phyloP scores from a whole-genome alignment of 2,888 invertebrate genomes.

The Rhorus exstirpatorius region DNA sequence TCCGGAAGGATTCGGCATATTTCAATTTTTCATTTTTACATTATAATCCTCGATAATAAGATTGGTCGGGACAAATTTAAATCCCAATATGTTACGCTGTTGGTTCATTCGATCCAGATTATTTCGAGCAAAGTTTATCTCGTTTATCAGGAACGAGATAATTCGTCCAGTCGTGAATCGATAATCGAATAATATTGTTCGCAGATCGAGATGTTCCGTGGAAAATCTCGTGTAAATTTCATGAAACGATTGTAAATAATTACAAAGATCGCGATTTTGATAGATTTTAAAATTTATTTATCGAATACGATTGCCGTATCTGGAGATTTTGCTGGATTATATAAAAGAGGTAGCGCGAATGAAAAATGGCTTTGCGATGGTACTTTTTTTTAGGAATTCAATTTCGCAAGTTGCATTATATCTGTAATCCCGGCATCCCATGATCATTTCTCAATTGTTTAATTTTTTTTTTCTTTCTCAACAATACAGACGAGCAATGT shows the following conservation, averaged over 20 bases:
- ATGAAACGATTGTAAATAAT: no score
- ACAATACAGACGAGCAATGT: no score
- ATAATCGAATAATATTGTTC: slow-evolving; percentile 77
- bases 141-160: slow-evolving; percentile 16
- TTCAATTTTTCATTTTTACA: slow-evolving; percentile 41
- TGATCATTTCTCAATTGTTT: background rate
- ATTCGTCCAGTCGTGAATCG: slow-evolving; percentile 65
- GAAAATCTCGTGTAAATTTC: slow-evolving; percentile 74
- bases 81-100: background rate
- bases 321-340: no score
- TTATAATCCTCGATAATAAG: background rate
- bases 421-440: background rate
- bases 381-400: background rate
- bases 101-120: background rate
- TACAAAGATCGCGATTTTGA: no score
- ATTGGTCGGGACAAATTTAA: background rate
- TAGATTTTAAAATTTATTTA: no score
- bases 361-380: no score
- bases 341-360: no score
- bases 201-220: slow-evolving; percentile 48
- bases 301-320: no score
- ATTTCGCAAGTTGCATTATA: background rate
- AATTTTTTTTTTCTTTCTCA: no score
- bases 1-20: slow-evolving; percentile 47
- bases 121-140: background rate